Conservation (phyloP, 2,888 invertebrate species). For the Arge pagana region DNA sequence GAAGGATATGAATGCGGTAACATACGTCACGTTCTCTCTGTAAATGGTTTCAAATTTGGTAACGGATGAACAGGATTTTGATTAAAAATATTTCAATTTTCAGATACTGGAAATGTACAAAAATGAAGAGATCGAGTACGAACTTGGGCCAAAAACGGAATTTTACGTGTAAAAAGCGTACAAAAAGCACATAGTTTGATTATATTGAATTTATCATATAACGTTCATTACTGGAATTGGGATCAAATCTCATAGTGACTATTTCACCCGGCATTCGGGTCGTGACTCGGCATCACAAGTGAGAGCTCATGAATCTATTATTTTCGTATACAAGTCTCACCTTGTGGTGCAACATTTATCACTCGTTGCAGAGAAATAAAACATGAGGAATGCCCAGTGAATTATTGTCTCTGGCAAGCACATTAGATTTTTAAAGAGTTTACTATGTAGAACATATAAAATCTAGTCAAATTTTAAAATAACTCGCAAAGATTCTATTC, state of each 20-base stretch:
- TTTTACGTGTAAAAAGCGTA: slow-evolving; percentile 78
- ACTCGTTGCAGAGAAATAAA: slow-evolving; percentile 4
- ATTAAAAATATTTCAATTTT: slow-evolving; percentile 41
- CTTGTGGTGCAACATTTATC: slow-evolving; percentile 13
- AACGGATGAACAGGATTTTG: not conserved
- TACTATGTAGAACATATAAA: slow-evolving; percentile 33
- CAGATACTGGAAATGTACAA: slow-evolving; percentile 92
- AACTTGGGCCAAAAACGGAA: slow-evolving; percentile 85
- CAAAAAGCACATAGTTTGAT: slow-evolving; percentile 10
- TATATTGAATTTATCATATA: slow-evolving; percentile 22
- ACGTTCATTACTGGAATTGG: slow-evolving; percentile 51
- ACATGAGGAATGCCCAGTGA: slow-evolving; percentile 4
- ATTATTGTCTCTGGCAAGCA: slow-evolving; percentile 7
- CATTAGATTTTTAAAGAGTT: slow-evolving; percentile 4
- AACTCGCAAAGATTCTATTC: slow-evolving; percentile 7
- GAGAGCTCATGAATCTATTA: slow-evolving; percentile 13
- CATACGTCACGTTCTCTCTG: slow-evolving; percentile 47
- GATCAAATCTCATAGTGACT: slow-evolving; percentile 48
- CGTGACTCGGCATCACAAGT: slow-evolving; percentile 10
- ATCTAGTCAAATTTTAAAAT: slow-evolving; percentile 52
- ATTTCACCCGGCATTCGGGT: slow-evolving; percentile 1
- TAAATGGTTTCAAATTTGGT: slow-evolving; percentile 1
- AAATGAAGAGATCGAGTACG: slow-evolving; percentile 89
- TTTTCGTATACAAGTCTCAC: slow-evolving; percentile 12
- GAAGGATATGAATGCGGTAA: slow-evolving; percentile 84